Evolutionary conservation across 1,140 invertebrate species (phyloP), one percentile per base, ranked within the genome.

Genomic region (Cardiocondyla obscurior): DNA sequence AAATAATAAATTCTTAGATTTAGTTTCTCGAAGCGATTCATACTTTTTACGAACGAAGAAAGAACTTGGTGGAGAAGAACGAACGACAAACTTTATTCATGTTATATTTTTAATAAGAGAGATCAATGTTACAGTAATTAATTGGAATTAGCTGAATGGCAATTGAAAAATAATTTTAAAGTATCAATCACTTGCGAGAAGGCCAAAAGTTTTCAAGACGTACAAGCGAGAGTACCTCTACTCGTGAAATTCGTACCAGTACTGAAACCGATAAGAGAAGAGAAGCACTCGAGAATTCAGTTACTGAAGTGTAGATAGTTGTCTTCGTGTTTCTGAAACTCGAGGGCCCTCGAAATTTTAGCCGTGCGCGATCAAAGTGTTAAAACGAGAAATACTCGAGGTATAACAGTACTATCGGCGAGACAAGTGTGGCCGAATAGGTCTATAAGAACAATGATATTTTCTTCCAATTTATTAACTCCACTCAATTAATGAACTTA

Each of bases 381-480:
- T 65, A 67, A 58, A 55, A 58, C 39, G 22, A 82, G 58, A 77
- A 39, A 77, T 65, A 83, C 36, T 83, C 58, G 49, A 76, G 42
- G 60, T 65, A 57, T 30, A 60, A 81, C n/a, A n/a, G 36, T 82
- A 60, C 42, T 65, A 7, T 36, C 49, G 72, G 72, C 19, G 19
- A 1, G 16, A 33, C 28, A 53, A 39, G 58, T 65, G 7, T 65
- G 7, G 30, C 33, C 25, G 51, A 44, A 30, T 77, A 74, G 73
- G 44, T 53, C 10, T 46, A 22, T 77, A 77, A 58, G 73, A 14
- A 64, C 60, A 83, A 83, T 77, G 25, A 77, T 76, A 76, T 62
- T 65, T 62, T 39, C 33, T 55, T 2, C 30, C 49, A 77, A 19
- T 77, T 77, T 46, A 77, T 77, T 33, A 39, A 42, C 57, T 77